phyloP scores from a whole-genome alignment of 2,797 vertebrate species.

The Tachyglossus aculeatus region DNA sequence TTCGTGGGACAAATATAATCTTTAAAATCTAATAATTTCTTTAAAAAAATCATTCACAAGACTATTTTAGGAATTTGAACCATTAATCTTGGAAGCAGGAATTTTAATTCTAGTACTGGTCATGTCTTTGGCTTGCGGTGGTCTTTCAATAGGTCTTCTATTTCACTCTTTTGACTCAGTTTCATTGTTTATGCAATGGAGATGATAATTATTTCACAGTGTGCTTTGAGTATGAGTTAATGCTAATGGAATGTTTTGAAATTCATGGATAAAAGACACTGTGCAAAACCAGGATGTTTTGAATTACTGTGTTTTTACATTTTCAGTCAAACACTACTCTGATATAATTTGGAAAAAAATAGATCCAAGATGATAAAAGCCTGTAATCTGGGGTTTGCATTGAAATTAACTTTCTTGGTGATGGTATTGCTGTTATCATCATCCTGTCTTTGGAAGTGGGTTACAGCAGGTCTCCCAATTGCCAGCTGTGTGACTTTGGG shows the following conservation, averaged over 20 bases:
- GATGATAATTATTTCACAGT: constrained; percentile 36
- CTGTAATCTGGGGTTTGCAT: no score
- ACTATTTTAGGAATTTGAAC: neutral
- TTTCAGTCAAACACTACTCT: constrained; percentile 22
- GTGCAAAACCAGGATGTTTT: constrained; percentile 42
- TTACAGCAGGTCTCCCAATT: no score
- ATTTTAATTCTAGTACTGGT: constrained; percentile 11
- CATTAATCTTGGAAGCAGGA: neutral
- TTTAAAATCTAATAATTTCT: neutral
- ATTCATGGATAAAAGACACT: constrained; percentile 48
- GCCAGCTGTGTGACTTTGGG: no score
- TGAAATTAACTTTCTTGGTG: no score
- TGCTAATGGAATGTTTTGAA: constrained; percentile 44
- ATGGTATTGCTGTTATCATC: no score
- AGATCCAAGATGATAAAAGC: no score
- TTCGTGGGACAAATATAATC: neutral
- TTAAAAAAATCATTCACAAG: neutral
- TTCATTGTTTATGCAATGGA: constrained; percentile 34
- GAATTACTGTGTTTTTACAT: constrained; percentile 52
- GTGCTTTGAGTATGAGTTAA: constrained; percentile 55
- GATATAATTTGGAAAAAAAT: constrained; percentile 30
- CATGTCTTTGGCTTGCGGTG: neutral
- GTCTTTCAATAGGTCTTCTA: constrained; percentile 34
- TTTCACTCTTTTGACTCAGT: constrained; percentile 42
- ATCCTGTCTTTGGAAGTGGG: no score